phyloP scores from a whole-genome alignment of 2,113 vertebrate genomes.

The Smithornis capensis region DNA sequence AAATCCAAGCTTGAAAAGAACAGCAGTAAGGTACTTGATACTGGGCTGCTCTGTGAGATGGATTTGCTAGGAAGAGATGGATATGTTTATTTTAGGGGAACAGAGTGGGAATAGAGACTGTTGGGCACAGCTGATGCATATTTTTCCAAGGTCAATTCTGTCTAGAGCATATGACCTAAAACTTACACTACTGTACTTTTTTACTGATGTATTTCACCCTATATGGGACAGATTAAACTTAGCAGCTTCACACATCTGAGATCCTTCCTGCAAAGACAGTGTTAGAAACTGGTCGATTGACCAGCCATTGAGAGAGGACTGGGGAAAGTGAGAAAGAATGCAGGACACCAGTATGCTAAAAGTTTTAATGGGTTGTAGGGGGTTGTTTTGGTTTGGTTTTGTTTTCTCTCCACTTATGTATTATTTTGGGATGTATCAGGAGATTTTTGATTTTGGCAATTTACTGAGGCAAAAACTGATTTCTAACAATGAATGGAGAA shows the following conservation, averaged over 20 bases:
- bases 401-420: neutral
- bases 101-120: neutral
- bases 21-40: neutral
- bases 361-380: neutral
- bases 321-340: neutral
- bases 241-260: neutral
- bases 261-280: neutral
- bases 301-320: neutral
- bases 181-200: neutral
- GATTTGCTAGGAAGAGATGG: neutral
- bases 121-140: neutral
- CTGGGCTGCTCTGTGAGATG: neutral
- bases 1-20: neutral
- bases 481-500: neutral
- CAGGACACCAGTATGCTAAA: neutral
- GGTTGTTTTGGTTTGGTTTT: rapidly evolving
- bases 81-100: neutral
- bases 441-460: neutral
- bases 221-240: neutral
- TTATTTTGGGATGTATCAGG: neutral
- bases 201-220: neutral
- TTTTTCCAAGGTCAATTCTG: neutral
- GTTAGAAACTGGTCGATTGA: neutral
- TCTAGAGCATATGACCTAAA: neutral
- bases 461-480: neutral